A percentile compares a stretch with the other conserved stretches of the same genome.
Evolutionary conservation across 23 tunicate genomes (phyloP).

Genomic region (Ascidia mentula): DNA sequence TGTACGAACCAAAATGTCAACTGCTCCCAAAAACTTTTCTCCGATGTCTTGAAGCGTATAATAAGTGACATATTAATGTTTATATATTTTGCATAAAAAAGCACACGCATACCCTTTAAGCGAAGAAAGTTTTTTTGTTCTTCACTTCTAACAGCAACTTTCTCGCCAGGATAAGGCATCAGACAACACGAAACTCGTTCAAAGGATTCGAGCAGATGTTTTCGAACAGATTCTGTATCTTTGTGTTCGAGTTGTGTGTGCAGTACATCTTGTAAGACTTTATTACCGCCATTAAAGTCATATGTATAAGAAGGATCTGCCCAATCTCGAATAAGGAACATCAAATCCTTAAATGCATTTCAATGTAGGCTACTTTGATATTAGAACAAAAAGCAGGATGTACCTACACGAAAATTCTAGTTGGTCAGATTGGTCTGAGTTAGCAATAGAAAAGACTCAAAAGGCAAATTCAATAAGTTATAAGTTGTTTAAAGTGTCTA

Average conservation of each 20-base stretch:
- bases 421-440: no score
- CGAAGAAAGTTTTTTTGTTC: background rate
- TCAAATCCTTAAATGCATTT: background rate
- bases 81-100: no score
- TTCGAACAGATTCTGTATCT: constrained; percentile 15
- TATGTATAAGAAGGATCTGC: constrained; percentile 21
- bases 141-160: constrained; percentile 25
- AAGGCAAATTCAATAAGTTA: no score
- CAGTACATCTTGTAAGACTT: constrained; percentile 20
- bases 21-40: background rate
- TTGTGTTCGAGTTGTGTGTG: constrained; percentile 15
- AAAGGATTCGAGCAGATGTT: constrained; percentile 18
- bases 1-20: background rate
- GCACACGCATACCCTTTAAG: background rate
- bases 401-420: no score
- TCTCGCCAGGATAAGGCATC: constrained; percentile 43
- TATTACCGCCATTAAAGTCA: constrained; percentile 38
- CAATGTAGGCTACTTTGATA: no score
- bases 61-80: no score
- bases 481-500: no score
- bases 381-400: no score
- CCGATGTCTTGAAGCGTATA: background rate
- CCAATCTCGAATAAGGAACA: constrained; percentile 52
- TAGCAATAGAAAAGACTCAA: no score
- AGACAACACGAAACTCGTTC: constrained; percentile 34